Evolutionary conservation across 2,797 vertebrate species (phyloP), one percentile per base, ranked within the genome.

Genomic region (Platyrinchus mystaceus): DNA sequence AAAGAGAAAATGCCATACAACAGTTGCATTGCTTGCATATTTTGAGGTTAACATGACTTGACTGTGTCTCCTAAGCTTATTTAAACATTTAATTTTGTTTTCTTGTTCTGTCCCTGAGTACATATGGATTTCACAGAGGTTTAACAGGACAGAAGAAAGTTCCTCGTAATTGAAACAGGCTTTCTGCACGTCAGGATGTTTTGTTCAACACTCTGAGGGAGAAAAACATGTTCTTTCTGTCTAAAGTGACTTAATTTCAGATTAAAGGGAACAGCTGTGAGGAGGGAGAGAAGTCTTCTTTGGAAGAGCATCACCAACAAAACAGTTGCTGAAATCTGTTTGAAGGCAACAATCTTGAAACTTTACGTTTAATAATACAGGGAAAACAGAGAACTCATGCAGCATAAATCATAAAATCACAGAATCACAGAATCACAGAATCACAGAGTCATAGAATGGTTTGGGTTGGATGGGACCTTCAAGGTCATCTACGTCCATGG

Each of bases 81-180:
- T 96, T 95, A 95, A 96, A 90, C 92, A 92, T 89, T 93, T 74
- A 85, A 77, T 86, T 96, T 87, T 78, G 21, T 71, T 91, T 69
- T 56, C 83, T 88, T 94, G 77, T 91, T 95, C 85, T 32, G 0
- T 87, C 63, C 37, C 12, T 2, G 3, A 55, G 19, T 95, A 90
- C 34, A 63, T 81, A 91, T 58, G 73, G 87, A 84, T 93, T 93
- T 92, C 87, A 68, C 50, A 79, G 66, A 66, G 55, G 28, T 91
- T 97, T 85, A 94, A 90, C 87, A 92, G 76, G 89, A 89, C 84
- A 94, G 76, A 78, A 73, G 39, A 75, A 95, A 95, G 75, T 85
- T 77, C 47, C 69, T 83, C 3, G 1, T 91, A 89, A 95, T 60
- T 86, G 92, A 83, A 95, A 91, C 43, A 62, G 58, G 79, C 21